Evolutionary conservation across 2,888 invertebrate genomes (phyloP).

Genomic region (Luperina testacea): DNA sequence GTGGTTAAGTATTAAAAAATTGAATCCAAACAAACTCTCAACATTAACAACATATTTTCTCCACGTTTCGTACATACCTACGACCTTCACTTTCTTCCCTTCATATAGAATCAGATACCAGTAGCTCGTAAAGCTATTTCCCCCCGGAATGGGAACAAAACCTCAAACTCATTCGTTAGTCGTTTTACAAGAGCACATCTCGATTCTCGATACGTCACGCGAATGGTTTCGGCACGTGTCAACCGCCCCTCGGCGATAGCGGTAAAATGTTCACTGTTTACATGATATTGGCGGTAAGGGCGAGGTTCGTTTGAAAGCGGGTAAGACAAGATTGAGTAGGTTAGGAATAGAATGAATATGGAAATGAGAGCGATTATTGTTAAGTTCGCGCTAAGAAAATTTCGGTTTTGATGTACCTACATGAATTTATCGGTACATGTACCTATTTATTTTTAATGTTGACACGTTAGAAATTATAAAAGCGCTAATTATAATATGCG

Average conservation of each 20-base stretch:
- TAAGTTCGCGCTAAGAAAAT: background rate
- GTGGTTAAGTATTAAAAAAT: background rate
- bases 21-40: background rate
- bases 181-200: constrained; percentile 80
- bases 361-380: background rate
- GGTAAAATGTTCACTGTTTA: constrained; percentile 81
- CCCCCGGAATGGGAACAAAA: constrained; percentile 68
- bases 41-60: background rate
- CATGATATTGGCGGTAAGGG: constrained; percentile 71
- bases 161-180: constrained; percentile 80
- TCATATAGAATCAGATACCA: constrained; percentile 59
- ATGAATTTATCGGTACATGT: background rate
- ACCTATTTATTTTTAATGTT: background rate
- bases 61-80: background rate
- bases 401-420: background rate
- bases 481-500: no score
- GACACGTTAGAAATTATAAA: no score
- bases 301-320: constrained; percentile 57
- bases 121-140: constrained; percentile 65
- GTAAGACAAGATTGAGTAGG: background rate
- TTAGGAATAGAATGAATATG: background rate
- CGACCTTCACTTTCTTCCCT: constrained; percentile 31
- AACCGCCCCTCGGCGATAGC: constrained; percentile 70
- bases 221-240: constrained; percentile 85
- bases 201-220: constrained; percentile 79